Conservation (phyloP, 2,888 invertebrate genomes). For the Zaprionus bogoriensis region DNA sequence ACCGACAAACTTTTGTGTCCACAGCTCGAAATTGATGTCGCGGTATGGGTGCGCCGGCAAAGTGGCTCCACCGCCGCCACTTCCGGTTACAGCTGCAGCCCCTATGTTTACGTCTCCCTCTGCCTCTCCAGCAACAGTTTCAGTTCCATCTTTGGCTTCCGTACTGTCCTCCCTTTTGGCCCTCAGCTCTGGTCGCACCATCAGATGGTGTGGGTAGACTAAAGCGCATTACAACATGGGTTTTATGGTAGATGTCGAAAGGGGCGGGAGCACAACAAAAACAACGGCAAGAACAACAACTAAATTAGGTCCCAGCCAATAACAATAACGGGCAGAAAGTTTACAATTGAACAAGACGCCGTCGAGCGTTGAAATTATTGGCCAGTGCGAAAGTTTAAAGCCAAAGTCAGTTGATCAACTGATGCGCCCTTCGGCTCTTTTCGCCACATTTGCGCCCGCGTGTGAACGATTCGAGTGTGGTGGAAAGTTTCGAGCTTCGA, state of each 20-base stretch:
- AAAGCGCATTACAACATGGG: conserved; percentile 54
- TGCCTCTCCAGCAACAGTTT: not conserved
- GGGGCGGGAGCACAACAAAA: not conserved
- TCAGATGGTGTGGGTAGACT: conserved; percentile 82
- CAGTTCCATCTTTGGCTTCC: conserved; percentile 1
- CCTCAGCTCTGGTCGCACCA: conserved; percentile 67
- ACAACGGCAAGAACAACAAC: conserved; percentile 25
- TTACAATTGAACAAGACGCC: conserved; percentile 66
- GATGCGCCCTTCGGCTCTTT: conserved; percentile 48
- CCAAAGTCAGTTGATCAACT: conserved; percentile 54
- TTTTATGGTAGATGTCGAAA: conserved; percentile 39
- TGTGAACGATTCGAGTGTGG: conserved; percentile 16
- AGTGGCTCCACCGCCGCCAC: conserved; percentile 11
- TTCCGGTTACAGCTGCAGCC: too few species aligned
- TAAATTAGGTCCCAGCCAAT: conserved; percentile 43
- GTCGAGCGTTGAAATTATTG: conserved; percentile 72
- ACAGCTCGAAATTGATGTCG: conserved; percentile 80
- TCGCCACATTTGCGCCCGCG: conserved; percentile 37
- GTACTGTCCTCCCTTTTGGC: conserved; percentile 17
- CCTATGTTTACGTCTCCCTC: not conserved
- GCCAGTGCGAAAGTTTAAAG: conserved; percentile 66
- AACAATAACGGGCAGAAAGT: conserved; percentile 48
- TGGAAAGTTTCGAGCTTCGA: conserved; percentile 49
- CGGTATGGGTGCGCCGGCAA: conserved; percentile 51
- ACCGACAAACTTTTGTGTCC: conserved; percentile 82